Evolutionary conservation across 1,140 invertebrate genomes (phyloP), one percentile per base, ranked within the genome.

Genomic region (Aphaenogaster rudis): DNA sequence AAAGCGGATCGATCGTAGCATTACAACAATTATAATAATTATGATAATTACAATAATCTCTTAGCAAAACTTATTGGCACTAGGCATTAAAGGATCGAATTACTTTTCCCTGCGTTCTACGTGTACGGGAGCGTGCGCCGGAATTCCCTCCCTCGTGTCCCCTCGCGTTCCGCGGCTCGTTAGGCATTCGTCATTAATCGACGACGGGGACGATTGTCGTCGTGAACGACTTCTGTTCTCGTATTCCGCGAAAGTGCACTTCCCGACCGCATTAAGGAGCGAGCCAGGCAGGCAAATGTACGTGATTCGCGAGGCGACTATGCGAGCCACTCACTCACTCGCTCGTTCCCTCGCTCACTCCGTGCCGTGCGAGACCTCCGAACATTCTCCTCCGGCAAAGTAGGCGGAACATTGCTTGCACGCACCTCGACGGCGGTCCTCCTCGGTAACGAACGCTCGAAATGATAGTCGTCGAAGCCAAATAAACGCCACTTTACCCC

Each of bases 181-280:
- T 91, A 90, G 28, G 63, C 69, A 77, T 78, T 81, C 88, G 86
- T 91, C 88, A 88, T 88, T 90, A 90, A 90, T 91, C 87, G 88
- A 61, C 69, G 64, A 81, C 77, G 39, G n/a, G 36, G 50, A 86
- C 78, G 72, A 52, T 79, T 17, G 61, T 86, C 61, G 59, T 86
- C 82, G 48, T 79, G 45, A 64, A 39, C 52, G 80, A 52, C 45
- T 61, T 63, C 72, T 79, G 64, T 50, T 87, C 71, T 77, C 64
- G 78, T 77, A 63, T 78, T 84, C 61, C 87, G 79, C 63, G 67
- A 86, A 74, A 77, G 78, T 48, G 57, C 28, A 74, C 79, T 63
- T 82, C 54, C 80, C 80, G 57, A 15, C 39, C 21, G 57, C 57
- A 57, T 74, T 86, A 86, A 74, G 45, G 76, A 79, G 45, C 33